Base-by-base conservation (phyloP, 2,888 invertebrate genomes). In the Sussaba pulchella region DNA sequence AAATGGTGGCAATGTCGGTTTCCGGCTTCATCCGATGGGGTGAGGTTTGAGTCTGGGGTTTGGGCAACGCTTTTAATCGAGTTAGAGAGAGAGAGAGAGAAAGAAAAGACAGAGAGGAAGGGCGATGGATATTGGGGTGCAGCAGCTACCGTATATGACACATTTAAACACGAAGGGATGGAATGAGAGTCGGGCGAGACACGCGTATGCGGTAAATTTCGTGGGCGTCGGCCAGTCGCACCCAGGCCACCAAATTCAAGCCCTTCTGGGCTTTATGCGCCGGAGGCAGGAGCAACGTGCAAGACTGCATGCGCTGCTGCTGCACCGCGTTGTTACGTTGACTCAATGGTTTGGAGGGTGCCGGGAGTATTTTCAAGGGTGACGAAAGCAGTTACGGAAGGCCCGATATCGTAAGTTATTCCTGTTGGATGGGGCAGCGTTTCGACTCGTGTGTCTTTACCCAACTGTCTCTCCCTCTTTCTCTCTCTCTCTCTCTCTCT, bases 191-290 rank as follows among this genome's bases (percentile, higher is more conserved):
- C 50, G 72, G 17, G 26, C 26, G 63, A 72, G 50, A 24, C 17
- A n/a, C n/a, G 47, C n/a, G 14, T 31, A 21, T 52, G 50, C 41
- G 64, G 43, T 73, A 45, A 73, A 73, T 73, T 73, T n/a, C 54
- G 64, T 64, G 41, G 64, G 47, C 73, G 41, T 64, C 52, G 9
- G 31, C 8, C 73, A 41, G 72, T 41, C 73, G 64, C 64, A 19
- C 64, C 73, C 73, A 64, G 52, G 26, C n/a, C n/a, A n/a, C n/a
- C n/a, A n/a, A 50, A 64, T 73, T 73, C 63, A 41, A 64, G 41
- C 21, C 61, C 31, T 69, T 39, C 21, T 36, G 17, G 9, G 47
- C 50, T 71, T 14, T n/a, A n/a, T n/a, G n/a, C n/a, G n/a, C n/a
- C n/a, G n/a, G 47, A 36, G 36, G 54, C 39, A 10, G 24, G 21